Evolutionary conservation across 2,797 vertebrate genomes (phyloP).

Genomic region (Gadopsis marmoratus): DNA sequence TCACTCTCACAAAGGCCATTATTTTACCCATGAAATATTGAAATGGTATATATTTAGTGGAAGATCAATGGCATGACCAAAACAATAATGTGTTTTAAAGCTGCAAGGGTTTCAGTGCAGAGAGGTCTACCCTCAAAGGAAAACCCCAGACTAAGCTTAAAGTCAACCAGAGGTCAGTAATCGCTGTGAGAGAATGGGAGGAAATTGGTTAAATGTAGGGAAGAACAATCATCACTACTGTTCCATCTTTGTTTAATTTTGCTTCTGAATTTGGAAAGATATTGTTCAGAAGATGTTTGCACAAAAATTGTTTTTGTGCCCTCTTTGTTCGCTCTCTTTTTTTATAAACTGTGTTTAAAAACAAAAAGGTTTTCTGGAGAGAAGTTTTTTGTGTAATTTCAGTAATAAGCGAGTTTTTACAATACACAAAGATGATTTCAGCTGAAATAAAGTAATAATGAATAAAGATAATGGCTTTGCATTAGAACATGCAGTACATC

Average conservation of each 20-base stretch:
- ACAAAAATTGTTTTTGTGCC: too few species aligned
- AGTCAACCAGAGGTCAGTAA: conserved; percentile 20
- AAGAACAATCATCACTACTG: background rate
- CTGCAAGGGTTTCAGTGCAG: conserved; percentile 24
- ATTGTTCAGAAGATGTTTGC: too few species aligned
- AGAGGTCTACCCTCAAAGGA: background rate
- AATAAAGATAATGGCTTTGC: background rate
- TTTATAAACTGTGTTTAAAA: too few species aligned
- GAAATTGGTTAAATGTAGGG: conserved; percentile 2
- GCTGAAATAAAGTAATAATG: background rate
- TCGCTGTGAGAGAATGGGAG: conserved; percentile 9
- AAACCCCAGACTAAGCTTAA: conserved; percentile 26
- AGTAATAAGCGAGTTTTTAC: too few species aligned
- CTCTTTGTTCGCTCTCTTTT: too few species aligned
- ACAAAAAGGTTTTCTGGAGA: background rate
- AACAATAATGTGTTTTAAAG: conserved; percentile 27
- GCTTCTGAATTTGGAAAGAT: too few species aligned
- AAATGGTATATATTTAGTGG: conserved; percentile 56
- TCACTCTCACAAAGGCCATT: conserved; percentile 57
- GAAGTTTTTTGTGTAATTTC: background rate
- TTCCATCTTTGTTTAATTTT: background rate
- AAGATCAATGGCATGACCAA: conserved; percentile 39
- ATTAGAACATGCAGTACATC: background rate
- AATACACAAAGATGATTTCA: background rate
- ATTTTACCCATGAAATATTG: conserved; percentile 70